Evolutionary conservation across 2,888 invertebrate genomes (phyloP).

Genomic region (Euspilapteryx auroguttella): DNA sequence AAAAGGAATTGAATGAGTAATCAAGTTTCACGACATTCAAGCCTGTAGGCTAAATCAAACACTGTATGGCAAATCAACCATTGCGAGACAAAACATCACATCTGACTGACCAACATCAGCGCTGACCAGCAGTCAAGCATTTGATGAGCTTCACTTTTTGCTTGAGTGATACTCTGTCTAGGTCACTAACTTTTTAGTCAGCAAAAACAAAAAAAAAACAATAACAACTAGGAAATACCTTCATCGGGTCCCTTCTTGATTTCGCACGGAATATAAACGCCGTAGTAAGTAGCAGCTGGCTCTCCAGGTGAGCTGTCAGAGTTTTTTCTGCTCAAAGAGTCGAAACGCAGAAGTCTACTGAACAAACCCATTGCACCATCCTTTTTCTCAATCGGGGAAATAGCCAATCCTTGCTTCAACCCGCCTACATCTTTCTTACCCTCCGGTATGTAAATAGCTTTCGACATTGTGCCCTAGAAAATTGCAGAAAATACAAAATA

Average conservation of each 20-base stretch:
- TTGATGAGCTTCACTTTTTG: too few relatives aligned
- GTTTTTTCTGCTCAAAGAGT: conserved; percentile 26
- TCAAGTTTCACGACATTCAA: too few relatives aligned
- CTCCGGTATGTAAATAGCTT: conserved; percentile 40
- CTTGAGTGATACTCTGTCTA: too few relatives aligned
- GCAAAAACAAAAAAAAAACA: too few relatives aligned
- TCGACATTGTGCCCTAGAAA: conserved; percentile 38
- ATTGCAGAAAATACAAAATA: conserved; percentile 43
- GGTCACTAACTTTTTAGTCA: too few relatives aligned
- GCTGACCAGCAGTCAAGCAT: too few relatives aligned
- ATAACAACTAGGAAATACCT: conserved; percentile 19
- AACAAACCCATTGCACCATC: conserved; percentile 39
- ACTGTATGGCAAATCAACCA: too few relatives aligned
- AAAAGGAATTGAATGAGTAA: too few relatives aligned
- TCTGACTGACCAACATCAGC: too few relatives aligned
- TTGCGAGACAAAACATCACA: too few relatives aligned
- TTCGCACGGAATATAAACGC: conserved; percentile 58
- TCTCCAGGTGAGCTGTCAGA: conserved; percentile 23
- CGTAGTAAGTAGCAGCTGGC: conserved; percentile 37
- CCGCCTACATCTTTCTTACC: conserved; percentile 36
- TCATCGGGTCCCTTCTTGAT: conserved; percentile 52
- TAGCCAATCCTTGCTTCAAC: conserved; percentile 34
- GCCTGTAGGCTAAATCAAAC: too few relatives aligned
- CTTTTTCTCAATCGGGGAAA: conserved; percentile 37
- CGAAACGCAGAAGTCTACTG: conserved; percentile 38